A percentile compares a stretch with the other conserved stretches of the same genome.
These are phyloP conservation scores for Alectoris magna DNA, from an alignment of 2,797 vertebrate species.

Conservation along the genomic window DNA sequence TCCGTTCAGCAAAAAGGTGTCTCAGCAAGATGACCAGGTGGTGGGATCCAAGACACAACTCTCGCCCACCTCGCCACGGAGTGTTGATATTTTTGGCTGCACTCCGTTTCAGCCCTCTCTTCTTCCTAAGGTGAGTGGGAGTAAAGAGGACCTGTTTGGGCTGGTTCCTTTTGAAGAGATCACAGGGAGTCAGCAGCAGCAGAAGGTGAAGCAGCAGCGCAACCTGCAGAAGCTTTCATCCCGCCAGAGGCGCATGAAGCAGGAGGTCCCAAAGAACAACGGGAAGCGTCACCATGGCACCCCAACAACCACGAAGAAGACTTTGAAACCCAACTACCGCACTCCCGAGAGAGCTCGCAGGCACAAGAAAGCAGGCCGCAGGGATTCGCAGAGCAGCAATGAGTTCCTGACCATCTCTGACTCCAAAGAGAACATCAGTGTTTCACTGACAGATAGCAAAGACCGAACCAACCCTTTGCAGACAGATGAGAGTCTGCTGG, in stretches of 20 bases:
- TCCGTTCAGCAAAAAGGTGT: conserved; percentile 89
- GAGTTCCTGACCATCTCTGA: conserved; percentile 93
- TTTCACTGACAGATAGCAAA: conserved; percentile 84
- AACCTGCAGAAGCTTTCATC: conserved; percentile 91
- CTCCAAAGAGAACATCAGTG: conserved; percentile 96
- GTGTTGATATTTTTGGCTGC: conserved; percentile 91
- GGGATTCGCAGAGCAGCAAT: conserved; percentile 97
- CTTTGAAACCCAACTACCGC: conserved; percentile 87
- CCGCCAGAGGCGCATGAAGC: conserved; percentile 91
- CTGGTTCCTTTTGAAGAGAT: conserved; percentile 85
- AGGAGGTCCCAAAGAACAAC: conserved; percentile 84
- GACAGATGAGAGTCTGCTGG: conserved; percentile 85
- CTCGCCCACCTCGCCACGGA: conserved; percentile 78
- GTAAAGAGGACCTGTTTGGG: conserved; percentile 88
- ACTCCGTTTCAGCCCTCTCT: conserved; percentile 88
- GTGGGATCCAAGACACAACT: conserved; percentile 69
- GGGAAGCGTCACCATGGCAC: conserved; percentile 94
- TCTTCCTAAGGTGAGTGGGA: conserved; percentile 62
- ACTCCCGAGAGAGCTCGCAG: conserved; percentile 91
- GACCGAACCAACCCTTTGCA: conserved; percentile 83
- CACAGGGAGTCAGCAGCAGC: conserved; percentile 83
- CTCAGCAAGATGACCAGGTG: conserved; percentile 73
- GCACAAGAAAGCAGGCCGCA: conserved; percentile 89
- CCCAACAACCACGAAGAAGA: conserved; percentile 86
- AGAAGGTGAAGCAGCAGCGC: conserved; percentile 90